Evolutionary conservation across 2,113 vertebrate species (phyloP), one percentile per base, ranked within the genome.

Genomic region (Dicentrarchus labrax): DNA sequence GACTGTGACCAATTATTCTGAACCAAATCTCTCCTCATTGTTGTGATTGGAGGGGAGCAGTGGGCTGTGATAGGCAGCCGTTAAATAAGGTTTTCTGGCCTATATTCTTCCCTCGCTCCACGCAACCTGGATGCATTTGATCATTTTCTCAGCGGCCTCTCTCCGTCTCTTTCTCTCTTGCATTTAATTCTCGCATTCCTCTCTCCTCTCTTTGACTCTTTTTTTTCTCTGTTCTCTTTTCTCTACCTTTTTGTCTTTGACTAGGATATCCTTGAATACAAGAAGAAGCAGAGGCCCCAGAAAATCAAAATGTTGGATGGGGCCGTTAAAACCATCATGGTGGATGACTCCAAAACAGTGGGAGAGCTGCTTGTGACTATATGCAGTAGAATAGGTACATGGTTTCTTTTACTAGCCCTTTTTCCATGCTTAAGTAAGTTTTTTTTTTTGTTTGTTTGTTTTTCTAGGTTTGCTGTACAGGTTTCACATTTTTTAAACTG

Each of bases 271-370:
- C 76, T 99, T 85, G 98, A 99, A 86, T 99, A 99, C 91, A 99
- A 99, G 95, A 99, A 99, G 94, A 99, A 99, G 78, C 98, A 99
- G 88, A 96, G 97, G 89, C 98, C 98, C 38, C 98, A 99, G 94
- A 99, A 99, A 92, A 99, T 99, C 80, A 97, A 98, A 65, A 99
- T 99, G 98, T 90, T 99, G 91, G 98, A 99, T 76, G 98, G 98
- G 0, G 96, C 98, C 0, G 95, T 99, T 79, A 99, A 99, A 93
- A 99, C 98, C 0, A 97, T 99, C 86, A 99, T 99, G 98, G 97
- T 99, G 91, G 98, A 99, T 5, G 98, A 99, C 91, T 99, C 98
- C 15, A 99, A 99, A 95, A 99, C 98, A 0, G 98, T 99, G 19
- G 98, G 98, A 19, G 98, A 99, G 92, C 94, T 99, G 74, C 96